Evolutionary conservation across 53 echinoderm and acorn worm genomes (phyloP).

Genomic region (Astropecten irregularis): DNA sequence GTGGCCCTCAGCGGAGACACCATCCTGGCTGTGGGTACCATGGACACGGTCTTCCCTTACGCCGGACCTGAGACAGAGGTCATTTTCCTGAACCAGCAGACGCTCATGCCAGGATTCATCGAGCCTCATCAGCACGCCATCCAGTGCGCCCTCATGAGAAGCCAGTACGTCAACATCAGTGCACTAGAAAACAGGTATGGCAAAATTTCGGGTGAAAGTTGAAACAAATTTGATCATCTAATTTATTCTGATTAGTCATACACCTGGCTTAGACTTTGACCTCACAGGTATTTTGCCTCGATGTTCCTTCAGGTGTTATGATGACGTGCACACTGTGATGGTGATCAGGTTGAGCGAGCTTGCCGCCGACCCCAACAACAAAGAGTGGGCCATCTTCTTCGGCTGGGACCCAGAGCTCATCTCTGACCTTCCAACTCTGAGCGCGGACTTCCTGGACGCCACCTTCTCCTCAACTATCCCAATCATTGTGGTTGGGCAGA

Average conservation of each 20-base stretch:
- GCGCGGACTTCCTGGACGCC: conserved; percentile 56
- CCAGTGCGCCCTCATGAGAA: conserved; percentile 41
- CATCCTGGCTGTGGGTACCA: conserved; percentile 52
- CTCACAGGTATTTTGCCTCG: not conserved
- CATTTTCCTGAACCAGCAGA: conserved; percentile 55
- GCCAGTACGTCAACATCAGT: conserved; percentile 58
- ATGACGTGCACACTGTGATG: conserved; percentile 39
- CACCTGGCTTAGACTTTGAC: too few species aligned
- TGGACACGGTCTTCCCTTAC: conserved; percentile 29
- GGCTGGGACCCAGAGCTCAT: conserved; percentile 75
- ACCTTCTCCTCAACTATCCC: conserved; percentile 52
- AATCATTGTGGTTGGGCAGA: conserved; percentile 62
- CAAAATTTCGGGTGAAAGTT: too few species aligned
- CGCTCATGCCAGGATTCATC: conserved; percentile 68
- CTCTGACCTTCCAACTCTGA: conserved; percentile 48
- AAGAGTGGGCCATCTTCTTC: conserved; percentile 63
- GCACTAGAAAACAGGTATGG: conserved; percentile 43
- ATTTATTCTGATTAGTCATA: not conserved
- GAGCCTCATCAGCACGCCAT: conserved; percentile 66
- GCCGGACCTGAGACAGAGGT: conserved; percentile 34
- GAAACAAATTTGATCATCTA: too few species aligned
- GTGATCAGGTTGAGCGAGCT: conserved; percentile 21
- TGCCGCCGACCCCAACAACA: conserved; percentile 7
- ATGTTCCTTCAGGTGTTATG: conserved; percentile 13
- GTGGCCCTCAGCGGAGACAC: conserved; percentile 38